Conservation (phyloP, 1,140 invertebrate genomes). For the Harpegnathos saltator region DNA sequence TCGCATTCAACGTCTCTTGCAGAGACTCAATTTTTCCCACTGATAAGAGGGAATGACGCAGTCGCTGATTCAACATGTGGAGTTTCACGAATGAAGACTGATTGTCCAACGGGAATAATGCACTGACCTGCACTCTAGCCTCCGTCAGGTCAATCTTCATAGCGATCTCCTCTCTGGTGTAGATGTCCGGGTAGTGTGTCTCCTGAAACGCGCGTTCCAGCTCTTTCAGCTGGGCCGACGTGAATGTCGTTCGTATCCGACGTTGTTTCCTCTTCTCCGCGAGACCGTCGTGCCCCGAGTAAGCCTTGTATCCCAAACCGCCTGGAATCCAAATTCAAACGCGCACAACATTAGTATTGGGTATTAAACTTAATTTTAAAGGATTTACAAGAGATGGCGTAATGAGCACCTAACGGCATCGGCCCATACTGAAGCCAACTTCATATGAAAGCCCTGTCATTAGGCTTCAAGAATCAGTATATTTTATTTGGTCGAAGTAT, state of each 20-base stretch:
- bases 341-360: background rate
- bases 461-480: too few species aligned
- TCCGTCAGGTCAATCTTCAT: slow-evolving; percentile 99
- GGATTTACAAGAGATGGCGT: too few species aligned
- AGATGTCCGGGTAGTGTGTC: slow-evolving; percentile 99
- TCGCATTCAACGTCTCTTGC: background rate
- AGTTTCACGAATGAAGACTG: background rate
- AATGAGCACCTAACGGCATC: too few species aligned
- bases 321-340: slow-evolving; percentile 85
- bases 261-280: slow-evolving; percentile 97
- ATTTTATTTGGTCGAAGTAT: too few species aligned
- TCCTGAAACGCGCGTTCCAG: slow-evolving; percentile 98
- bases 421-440: too few species aligned
- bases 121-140: slow-evolving; percentile 97
- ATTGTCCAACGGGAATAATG: background rate
- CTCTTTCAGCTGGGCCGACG: slow-evolving; percentile 98
- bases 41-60: background rate
- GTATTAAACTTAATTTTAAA: too few species aligned
- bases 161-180: slow-evolving; percentile 99
- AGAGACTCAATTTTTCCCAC: background rate
- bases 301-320: slow-evolving; percentile 95
- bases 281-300: slow-evolving; percentile 93
- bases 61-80: background rate
- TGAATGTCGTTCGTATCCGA: slow-evolving; percentile 98
- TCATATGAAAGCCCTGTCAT: too few species aligned